These are phyloP conservation scores for Hydrotaea cyrtoneurina DNA, from an alignment of 2,888 invertebrate genomes.

Conservation along the genomic window DNA sequence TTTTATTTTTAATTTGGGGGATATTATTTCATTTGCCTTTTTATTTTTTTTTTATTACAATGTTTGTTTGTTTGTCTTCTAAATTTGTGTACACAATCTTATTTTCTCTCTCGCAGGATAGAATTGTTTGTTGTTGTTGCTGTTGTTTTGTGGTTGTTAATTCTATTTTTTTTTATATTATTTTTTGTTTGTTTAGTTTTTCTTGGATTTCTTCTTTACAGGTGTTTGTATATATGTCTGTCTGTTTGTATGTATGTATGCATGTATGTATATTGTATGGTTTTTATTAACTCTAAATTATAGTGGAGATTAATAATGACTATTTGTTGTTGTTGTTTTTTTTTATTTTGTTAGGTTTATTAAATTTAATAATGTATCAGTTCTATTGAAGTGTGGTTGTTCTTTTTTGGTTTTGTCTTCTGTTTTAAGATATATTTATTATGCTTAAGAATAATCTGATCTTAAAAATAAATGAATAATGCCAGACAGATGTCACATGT, in stretches of 20 bases:
- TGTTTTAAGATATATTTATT: slow-evolving; percentile 26
- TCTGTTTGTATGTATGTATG: slow-evolving; percentile 26
- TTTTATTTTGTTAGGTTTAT: slow-evolving; percentile 45
- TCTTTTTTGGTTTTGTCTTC: slow-evolving; percentile 40
- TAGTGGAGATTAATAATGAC: slow-evolving; percentile 64
- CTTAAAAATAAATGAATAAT: slow-evolving; percentile 30
- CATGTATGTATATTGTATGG: slow-evolving; percentile 17
- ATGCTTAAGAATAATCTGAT: slow-evolving; percentile 44
- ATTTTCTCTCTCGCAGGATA: slow-evolving; percentile 78
- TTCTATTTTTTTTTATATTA: slow-evolving; percentile 28
- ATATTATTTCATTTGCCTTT: slow-evolving; percentile 46
- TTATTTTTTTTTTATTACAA: slow-evolving; percentile 43
- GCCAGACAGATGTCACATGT: not conserved
- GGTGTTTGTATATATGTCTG: slow-evolving; percentile 52
- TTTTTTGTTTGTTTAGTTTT: slow-evolving; percentile 58
- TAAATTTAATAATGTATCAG: slow-evolving; percentile 67
- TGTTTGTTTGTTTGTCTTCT: slow-evolving; percentile 58
- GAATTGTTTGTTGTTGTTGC: slow-evolving; percentile 57
- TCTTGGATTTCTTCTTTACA: slow-evolving; percentile 59
- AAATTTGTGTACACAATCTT: slow-evolving; percentile 77
- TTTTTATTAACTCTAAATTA: slow-evolving; percentile 58
- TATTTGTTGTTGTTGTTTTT: slow-evolving; percentile 58
- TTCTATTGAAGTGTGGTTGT: slow-evolving; percentile 68
- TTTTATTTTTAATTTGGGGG: slow-evolving; percentile 33
- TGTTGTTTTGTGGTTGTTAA: slow-evolving; percentile 34